Evolutionary conservation across 2,888 invertebrate genomes (phyloP).

Genomic region (Podabrus alpinus): DNA sequence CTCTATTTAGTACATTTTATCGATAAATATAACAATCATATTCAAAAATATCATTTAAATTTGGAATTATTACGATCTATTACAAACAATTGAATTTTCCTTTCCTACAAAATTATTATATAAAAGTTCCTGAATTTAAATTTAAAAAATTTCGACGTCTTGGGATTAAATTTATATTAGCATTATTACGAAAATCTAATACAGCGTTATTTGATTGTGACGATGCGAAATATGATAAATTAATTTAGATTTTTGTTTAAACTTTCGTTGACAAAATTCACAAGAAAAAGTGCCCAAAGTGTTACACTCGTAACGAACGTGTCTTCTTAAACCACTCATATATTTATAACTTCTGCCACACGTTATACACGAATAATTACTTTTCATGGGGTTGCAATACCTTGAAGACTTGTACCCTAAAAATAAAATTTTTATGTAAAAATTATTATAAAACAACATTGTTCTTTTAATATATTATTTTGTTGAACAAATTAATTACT

Average conservation of each 20-base stretch:
- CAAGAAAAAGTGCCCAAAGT: constrained; percentile 3
- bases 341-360: constrained; percentile 10
- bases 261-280: neutral
- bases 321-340: constrained; percentile 8
- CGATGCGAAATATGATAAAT: neutral
- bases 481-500: neutral
- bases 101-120: neutral
- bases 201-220: neutral
- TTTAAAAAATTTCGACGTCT: neutral
- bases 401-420: neutral
- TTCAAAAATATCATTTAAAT: neutral
- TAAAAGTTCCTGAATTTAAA: neutral
- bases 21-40: neutral
- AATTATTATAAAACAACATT: neutral
- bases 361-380: neutral
- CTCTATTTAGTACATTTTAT: neutral
- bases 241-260: constrained; percentile 4
- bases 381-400: neutral
- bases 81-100: neutral
- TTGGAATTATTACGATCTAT: neutral
- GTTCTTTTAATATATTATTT: neutral
- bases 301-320: constrained; percentile 16
- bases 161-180: too few species aligned
- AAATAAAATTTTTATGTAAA: neutral
- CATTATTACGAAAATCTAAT: neutral